Conservation (phyloP, 2,888 invertebrate species). For the Philhelius pedissequus region DNA sequence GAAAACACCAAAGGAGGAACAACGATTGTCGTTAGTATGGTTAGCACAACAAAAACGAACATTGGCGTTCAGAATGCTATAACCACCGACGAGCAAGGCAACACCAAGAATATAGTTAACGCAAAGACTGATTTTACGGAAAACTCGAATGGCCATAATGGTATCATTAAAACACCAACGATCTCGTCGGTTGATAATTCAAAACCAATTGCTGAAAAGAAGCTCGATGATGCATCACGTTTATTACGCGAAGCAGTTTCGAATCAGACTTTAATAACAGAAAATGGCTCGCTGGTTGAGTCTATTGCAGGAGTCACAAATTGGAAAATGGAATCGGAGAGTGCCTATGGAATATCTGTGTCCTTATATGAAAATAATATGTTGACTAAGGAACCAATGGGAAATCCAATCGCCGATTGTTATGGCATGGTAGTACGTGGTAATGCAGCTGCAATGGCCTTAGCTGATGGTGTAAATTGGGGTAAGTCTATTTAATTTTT, state of each 20-base stretch:
- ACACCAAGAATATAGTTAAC: constrained; percentile 74
- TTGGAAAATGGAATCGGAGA: constrained; percentile 78
- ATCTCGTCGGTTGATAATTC: constrained; percentile 11
- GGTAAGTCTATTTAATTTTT: constrained; percentile 79
- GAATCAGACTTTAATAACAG: constrained; percentile 71
- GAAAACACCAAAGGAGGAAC: constrained; percentile 71
- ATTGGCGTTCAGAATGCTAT: constrained; percentile 21
- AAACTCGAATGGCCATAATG: constrained; percentile 56
- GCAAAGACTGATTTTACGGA: constrained; percentile 74
- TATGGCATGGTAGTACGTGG: constrained; percentile 86
- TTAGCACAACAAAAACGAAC: constrained; percentile 70
- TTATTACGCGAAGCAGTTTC: constrained; percentile 76
- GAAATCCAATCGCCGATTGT: constrained; percentile 93
- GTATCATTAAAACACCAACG: constrained; percentile 36
- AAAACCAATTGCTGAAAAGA: constrained; percentile 62
- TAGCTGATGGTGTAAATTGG: constrained; percentile 96
- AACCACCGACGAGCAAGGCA: constrained; percentile 73
- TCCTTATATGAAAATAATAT: constrained; percentile 92
- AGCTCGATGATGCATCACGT: constrained; percentile 72
- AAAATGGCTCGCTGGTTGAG: constrained; percentile 65
- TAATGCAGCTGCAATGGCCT: constrained; percentile 88
- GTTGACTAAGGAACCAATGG: constrained; percentile 84
- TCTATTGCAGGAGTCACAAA: constrained; percentile 77
- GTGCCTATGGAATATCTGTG: constrained; percentile 80
- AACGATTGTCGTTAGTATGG: constrained; percentile 77